phyloP scores from a whole-genome alignment of 2,888 invertebrate genomes.

The Drosophila quasianomalipes region DNA sequence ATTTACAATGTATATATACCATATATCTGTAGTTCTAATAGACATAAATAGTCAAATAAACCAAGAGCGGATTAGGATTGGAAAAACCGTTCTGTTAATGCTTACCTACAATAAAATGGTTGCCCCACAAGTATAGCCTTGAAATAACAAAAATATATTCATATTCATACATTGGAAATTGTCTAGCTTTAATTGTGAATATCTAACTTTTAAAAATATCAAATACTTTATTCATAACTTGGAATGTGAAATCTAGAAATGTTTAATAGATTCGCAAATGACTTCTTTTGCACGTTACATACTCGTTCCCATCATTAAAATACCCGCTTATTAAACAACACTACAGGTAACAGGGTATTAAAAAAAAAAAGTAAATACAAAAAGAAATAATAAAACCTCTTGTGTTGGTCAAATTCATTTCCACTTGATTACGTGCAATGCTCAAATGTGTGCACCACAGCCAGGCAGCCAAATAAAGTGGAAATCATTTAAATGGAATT shows the following conservation, averaged over 20 bases:
- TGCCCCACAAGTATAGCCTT: background rate
- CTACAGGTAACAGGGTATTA: slow-evolving; percentile 22
- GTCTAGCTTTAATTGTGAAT: background rate
- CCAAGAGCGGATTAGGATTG: background rate
- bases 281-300: background rate
- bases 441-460: slow-evolving; percentile 50
- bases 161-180: background rate
- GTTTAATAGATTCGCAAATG: background rate
- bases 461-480: slow-evolving; percentile 50
- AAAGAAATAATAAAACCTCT: slow-evolving; percentile 53
- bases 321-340: background rate
- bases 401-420: slow-evolving; percentile 83
- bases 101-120: background rate
- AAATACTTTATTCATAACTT: background rate
- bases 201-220: background rate
- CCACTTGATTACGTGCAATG: slow-evolving; percentile 78
- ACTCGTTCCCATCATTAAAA: background rate
- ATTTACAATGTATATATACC: no score
- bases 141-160: background rate
- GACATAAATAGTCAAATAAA: background rate
- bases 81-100: background rate
- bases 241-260: background rate
- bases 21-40: no score
- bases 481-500: slow-evolving; percentile 82
- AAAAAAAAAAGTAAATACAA: slow-evolving; percentile 3